phyloP scores from a whole-genome alignment of 2,888 invertebrate genomes.

The Orthonychiurus folsomi region DNA sequence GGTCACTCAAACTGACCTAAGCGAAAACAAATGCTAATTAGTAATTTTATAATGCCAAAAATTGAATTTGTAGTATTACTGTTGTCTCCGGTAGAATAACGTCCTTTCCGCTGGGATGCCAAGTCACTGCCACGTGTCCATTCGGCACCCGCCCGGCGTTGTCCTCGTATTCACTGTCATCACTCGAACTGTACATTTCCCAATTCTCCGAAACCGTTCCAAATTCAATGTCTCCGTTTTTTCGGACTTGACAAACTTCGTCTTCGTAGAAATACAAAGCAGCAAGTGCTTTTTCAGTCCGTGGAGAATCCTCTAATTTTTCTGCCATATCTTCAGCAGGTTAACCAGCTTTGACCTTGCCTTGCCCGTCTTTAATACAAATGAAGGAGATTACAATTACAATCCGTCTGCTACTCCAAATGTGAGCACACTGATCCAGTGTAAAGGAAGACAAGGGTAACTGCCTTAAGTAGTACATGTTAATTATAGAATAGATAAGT shows the following conservation, averaged over 20 bases:
- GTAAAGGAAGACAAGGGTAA: too few species aligned
- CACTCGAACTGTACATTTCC: constrained; percentile 74
- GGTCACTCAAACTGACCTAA: constrained; percentile 75
- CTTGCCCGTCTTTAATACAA: too few species aligned
- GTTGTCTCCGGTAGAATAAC: constrained; percentile 68
- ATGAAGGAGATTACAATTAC: too few species aligned
- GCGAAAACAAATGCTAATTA: too few species aligned
- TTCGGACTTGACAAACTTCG: constrained; percentile 82
- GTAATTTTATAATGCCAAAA: constrained; percentile 9
- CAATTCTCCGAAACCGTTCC: constrained; percentile 86
- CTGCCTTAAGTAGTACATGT: too few species aligned
- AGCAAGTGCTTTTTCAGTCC: constrained; percentile 17
- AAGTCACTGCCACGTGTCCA: constrained; percentile 79
- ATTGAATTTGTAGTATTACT: too few species aligned
- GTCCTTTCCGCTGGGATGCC: constrained; percentile 81
- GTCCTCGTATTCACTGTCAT: constrained; percentile 60
- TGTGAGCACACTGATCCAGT: too few species aligned
- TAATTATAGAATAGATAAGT: too few species aligned
- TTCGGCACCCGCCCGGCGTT: constrained; percentile 47
- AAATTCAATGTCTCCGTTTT: constrained; percentile 75
- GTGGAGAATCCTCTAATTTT: too few species aligned
- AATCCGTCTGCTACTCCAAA: too few species aligned
- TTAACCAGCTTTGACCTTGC: too few species aligned
- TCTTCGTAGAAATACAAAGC: constrained; percentile 71
- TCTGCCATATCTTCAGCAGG: too few species aligned